phyloP scores from a whole-genome alignment of 2,113 vertebrate genomes.

The Xiphias gladius region DNA sequence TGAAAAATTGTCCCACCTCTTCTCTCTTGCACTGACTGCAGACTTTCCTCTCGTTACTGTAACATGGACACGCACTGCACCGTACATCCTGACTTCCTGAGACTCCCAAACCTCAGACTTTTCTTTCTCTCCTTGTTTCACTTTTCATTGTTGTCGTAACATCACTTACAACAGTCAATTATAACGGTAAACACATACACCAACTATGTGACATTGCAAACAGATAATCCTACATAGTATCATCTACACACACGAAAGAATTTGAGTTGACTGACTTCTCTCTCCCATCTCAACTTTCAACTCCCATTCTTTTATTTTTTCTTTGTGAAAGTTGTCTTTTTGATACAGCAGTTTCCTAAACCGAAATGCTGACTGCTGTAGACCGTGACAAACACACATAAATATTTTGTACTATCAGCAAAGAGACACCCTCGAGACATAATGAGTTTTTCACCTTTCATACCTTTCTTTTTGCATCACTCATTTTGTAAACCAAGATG shows the following conservation, averaged over 20 bases:
- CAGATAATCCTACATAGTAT: background rate
- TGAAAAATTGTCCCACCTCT: conserved; percentile 63
- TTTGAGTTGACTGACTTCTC: background rate
- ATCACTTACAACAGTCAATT: background rate
- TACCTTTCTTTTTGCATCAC: conserved; percentile 31
- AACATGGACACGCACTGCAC: conserved; percentile 6
- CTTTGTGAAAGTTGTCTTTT: background rate
- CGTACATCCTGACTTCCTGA: conserved; percentile 40
- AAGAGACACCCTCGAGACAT: conserved; percentile 29
- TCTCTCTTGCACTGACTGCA: conserved; percentile 37
- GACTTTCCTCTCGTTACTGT: conserved; percentile 46
- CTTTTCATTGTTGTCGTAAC: conserved; percentile 1
- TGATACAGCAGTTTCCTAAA: background rate
- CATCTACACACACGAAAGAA: background rate
- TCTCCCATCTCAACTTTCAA: background rate
- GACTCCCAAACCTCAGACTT: conserved; percentile 4
- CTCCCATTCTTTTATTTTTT: background rate
- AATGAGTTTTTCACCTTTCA: conserved; percentile 30
- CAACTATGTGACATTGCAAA: background rate
- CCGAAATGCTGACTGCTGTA: background rate
- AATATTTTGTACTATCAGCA: background rate
- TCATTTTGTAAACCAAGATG: conserved; percentile 37
- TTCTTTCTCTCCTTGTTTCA: conserved; percentile 25
- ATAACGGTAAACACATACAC: background rate
- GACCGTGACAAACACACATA: background rate